A percentile compares a stretch with the other conserved stretches of the same genome.
phyloP scores from a whole-genome alignment of 1,140 invertebrate species.

The Hylyphantes graminicola region DNA sequence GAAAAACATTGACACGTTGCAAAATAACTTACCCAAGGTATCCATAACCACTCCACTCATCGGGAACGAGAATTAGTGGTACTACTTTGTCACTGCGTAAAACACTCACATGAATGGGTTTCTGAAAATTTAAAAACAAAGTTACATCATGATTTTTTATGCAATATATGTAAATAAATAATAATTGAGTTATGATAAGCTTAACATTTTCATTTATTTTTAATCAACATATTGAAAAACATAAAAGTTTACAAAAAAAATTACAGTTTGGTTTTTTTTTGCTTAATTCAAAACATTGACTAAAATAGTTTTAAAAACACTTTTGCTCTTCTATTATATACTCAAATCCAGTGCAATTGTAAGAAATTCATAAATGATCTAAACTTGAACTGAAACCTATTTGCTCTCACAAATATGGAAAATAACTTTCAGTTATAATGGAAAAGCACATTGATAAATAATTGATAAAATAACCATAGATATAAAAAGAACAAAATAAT shows the following conservation, averaged over 20 bases:
- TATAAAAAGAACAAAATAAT: slow-evolving; percentile 51
- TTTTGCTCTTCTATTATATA: too few relatives aligned
- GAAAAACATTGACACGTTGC: not conserved
- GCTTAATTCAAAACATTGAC: too few relatives aligned
- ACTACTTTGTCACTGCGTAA: slow-evolving; percentile 37
- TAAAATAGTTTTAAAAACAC: too few relatives aligned
- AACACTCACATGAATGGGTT: slow-evolving; percentile 55
- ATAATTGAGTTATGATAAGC: not conserved
- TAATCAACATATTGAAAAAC: not conserved
- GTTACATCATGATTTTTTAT: not conserved
- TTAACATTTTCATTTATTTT: not conserved
- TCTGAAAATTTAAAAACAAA: slow-evolving; percentile 29
- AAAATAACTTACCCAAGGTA: slow-evolving; percentile 49
- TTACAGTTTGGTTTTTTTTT: too few relatives aligned
- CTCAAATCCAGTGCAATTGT: too few relatives aligned
- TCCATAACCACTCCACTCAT: slow-evolving; percentile 53
- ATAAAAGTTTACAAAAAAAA: too few relatives aligned
- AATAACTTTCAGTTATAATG: too few relatives aligned
- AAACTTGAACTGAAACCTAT: too few relatives aligned
- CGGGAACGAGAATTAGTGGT: slow-evolving; percentile 45
- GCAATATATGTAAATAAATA: not conserved
- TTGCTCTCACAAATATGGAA: too few relatives aligned
- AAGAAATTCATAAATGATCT: too few relatives aligned
- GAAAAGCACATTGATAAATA: too few relatives aligned
- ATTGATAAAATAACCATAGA: not conserved